These are phyloP conservation scores for Atlantisia rogersi DNA, from an alignment of 2,113 vertebrate species.

Conservation along the genomic window DNA sequence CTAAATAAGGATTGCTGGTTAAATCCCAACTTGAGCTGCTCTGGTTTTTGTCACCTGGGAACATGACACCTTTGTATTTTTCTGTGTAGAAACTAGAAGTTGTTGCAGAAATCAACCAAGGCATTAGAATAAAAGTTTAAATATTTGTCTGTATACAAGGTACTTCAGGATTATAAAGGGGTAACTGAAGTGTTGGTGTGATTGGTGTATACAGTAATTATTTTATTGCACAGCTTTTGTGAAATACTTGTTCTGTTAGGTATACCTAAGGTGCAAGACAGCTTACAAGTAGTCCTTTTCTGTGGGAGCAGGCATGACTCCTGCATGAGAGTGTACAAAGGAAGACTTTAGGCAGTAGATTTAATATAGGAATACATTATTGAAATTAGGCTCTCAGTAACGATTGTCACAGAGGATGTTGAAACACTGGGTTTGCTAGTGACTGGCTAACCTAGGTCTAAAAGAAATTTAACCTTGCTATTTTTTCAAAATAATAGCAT, in stretches of 20 bases:
- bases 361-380: background rate
- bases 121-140: background rate
- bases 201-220: background rate
- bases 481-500: background rate
- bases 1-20: background rate
- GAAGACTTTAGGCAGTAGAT: background rate
- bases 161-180: background rate
- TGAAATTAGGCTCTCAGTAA: background rate
- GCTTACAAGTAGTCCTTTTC: background rate
- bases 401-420: background rate
- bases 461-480: background rate
- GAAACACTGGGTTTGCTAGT: background rate
- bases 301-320: background rate
- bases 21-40: background rate
- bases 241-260: background rate
- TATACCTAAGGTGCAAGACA: background rate
- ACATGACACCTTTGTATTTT: background rate
- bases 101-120: background rate
- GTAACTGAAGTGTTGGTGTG: background rate
- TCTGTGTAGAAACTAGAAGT: background rate
- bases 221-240: background rate
- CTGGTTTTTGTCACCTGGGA: background rate
- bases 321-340: background rate
- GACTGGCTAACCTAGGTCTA: background rate
- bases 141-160: background rate